Conservation (phyloP, 2,888 invertebrate genomes). For the Ligdia adustata region DNA sequence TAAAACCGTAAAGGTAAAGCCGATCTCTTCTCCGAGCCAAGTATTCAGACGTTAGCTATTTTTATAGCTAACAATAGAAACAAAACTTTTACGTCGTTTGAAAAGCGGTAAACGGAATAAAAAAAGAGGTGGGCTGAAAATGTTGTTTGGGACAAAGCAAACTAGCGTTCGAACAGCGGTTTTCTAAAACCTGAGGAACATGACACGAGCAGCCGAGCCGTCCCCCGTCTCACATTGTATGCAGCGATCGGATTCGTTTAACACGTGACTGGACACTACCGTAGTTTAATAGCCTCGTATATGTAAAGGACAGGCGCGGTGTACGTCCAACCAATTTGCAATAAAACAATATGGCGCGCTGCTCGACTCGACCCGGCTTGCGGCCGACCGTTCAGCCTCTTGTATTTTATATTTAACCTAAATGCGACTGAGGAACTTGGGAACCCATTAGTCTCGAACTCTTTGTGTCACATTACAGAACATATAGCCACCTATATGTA, state of each 20-base stretch:
- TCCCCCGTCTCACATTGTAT: slow-evolving; percentile 63
- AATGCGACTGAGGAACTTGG: slow-evolving; percentile 47
- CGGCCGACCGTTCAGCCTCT: slow-evolving; percentile 54
- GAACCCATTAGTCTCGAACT: slow-evolving; percentile 61
- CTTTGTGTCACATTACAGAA: slow-evolving; percentile 60
- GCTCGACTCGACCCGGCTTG: slow-evolving; percentile 59
- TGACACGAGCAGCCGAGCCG: slow-evolving; percentile 49
- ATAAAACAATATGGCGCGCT: slow-evolving; percentile 80
- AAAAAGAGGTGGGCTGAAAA: slow-evolving; percentile 29
- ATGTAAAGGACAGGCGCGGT: slow-evolving; percentile 82
- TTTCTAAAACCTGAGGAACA: slow-evolving; percentile 51
- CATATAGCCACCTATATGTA: slow-evolving; percentile 18
- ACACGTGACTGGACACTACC: slow-evolving; percentile 79
- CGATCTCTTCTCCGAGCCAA: slow-evolving; percentile 7
- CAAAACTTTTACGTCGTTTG: slow-evolving; percentile 23
- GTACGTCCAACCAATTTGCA: slow-evolving; percentile 82
- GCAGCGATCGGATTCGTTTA: slow-evolving; percentile 80
- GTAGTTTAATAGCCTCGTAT: slow-evolving; percentile 81
- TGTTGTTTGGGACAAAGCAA: slow-evolving; percentile 37
- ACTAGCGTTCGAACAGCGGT: slow-evolving; percentile 45
- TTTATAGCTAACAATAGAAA: slow-evolving; percentile 16
- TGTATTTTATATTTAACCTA: slow-evolving; percentile 59
- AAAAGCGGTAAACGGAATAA: slow-evolving; percentile 18
- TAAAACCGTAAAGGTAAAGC: slow-evolving; percentile 16
- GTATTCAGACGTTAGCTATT: slow-evolving; percentile 23